Evolutionary conservation across 2,113 vertebrate genomes (phyloP).

Genomic region (Protobothrops mucrosquamatus): DNA sequence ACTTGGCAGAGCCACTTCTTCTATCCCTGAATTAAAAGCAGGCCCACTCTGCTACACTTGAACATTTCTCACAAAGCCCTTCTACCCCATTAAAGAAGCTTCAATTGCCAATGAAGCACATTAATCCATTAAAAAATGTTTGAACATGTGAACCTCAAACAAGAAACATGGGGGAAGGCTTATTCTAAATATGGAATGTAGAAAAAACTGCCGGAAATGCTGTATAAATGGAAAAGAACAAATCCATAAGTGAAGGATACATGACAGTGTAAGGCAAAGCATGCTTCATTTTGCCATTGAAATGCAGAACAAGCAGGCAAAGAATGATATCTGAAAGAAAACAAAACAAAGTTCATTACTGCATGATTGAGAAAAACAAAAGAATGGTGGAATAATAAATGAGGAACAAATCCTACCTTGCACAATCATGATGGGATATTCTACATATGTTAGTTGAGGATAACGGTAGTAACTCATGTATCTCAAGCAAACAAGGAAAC

Average conservation of each 20-base stretch:
- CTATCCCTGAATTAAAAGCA: neutral
- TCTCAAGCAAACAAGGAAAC: constrained; percentile 89
- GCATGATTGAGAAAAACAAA: neutral
- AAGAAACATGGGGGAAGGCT: neutral
- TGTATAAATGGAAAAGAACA: neutral
- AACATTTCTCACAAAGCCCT: neutral
- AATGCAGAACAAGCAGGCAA: constrained; percentile 81
- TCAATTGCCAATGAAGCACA: neutral
- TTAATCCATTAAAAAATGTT: neutral
- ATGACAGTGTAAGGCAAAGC: constrained; percentile 68
- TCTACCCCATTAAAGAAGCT: neutral
- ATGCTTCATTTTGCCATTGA: constrained; percentile 73
- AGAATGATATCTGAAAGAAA: constrained; percentile 81
- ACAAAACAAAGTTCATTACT: neutral
- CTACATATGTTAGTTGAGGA: constrained; percentile 87
- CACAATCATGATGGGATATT: constrained; percentile 89
- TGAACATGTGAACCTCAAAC: neutral
- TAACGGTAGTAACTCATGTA: constrained; percentile 91
- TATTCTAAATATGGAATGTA: constrained; percentile 18
- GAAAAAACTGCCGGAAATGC: neutral
- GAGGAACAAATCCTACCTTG: constrained; percentile 79
- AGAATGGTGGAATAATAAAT: neutral
- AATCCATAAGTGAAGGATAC: constrained; percentile 80
- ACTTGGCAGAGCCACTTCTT: neutral
- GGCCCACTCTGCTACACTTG: neutral